These are phyloP conservation scores for Acrocyrtus sp. DNA, from an alignment of 2,888 invertebrate genomes.

Conservation along the genomic window DNA sequence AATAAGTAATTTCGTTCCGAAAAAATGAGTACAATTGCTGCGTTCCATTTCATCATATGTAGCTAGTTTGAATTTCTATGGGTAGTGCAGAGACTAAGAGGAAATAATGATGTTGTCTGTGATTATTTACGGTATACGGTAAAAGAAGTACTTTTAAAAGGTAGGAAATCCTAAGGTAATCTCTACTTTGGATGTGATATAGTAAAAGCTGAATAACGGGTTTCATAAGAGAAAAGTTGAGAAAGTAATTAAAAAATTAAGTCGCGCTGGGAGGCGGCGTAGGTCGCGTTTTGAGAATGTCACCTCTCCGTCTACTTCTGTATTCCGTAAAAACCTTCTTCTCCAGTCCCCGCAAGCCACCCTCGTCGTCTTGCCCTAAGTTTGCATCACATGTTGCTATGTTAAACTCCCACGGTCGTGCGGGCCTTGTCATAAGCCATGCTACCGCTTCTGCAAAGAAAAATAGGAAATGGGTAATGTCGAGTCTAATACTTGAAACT, in stretches of 20 bases:
- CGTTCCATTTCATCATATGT: no score
- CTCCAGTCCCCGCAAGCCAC: slow-evolving; percentile 28
- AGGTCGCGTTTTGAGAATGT: slow-evolving; percentile 36
- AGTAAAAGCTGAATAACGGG: slow-evolving; percentile 4
- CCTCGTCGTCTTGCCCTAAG: slow-evolving; percentile 31
- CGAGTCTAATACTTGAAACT: neutral
- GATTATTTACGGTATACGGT: no score
- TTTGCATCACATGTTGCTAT: slow-evolving; percentile 27
- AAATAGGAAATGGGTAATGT: neutral
- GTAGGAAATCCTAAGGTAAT: neutral
- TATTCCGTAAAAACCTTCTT: slow-evolving; percentile 52
- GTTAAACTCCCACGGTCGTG: slow-evolving; percentile 32
- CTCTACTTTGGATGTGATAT: neutral
- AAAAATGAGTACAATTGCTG: no score
- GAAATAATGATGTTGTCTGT: no score
- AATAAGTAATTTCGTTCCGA: neutral
- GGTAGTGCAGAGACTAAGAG: no score
- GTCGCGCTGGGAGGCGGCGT: slow-evolving; percentile 1
- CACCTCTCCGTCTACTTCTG: slow-evolving; percentile 38
- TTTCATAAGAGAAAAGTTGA: neutral
- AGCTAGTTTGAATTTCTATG: no score
- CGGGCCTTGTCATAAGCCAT: slow-evolving; percentile 28
- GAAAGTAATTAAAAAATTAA: neutral
- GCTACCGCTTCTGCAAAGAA: slow-evolving; percentile 33
- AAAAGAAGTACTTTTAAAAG: slow-evolving; percentile 1